These are phyloP conservation scores for Streptopelia turtur DNA, from an alignment of 2,797 vertebrate species.

Conservation along the genomic window DNA sequence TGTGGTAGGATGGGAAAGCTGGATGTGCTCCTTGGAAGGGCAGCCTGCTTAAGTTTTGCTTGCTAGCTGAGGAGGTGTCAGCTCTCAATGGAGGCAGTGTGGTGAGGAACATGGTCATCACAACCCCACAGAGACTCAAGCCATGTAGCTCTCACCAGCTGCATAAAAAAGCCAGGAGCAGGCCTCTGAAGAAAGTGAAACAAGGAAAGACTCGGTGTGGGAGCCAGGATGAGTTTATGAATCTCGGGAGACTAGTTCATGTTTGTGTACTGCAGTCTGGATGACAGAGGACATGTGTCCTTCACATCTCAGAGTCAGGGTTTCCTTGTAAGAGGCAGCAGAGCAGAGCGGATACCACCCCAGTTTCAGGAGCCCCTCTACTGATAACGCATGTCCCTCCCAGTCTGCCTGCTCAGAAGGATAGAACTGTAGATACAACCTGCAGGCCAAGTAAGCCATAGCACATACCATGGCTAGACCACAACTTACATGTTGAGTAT, in stretches of 20 bases:
- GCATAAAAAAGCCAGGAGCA: not conserved
- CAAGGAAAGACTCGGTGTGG: not conserved
- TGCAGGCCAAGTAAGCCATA: not conserved
- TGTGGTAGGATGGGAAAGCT: not conserved
- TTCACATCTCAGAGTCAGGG: not conserved
- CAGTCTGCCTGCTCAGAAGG: not conserved
- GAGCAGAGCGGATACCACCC: not conserved
- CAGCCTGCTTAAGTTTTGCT: not conserved
- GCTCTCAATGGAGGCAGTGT: not conserved
- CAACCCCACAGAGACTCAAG: not conserved
- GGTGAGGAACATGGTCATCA: not conserved
- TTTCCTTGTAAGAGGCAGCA: not conserved
- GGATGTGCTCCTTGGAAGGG: not conserved
- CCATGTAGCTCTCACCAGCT: not conserved
- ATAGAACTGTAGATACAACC: not conserved
- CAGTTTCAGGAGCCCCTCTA: not conserved
- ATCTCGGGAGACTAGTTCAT: not conserved
- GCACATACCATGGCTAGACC: not conserved
- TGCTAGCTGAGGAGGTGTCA: not conserved
- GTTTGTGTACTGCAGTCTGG: not conserved
- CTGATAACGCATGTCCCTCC: not conserved
- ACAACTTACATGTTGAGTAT: not conserved
- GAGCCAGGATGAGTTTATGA: not conserved
- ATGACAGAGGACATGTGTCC: not conserved
- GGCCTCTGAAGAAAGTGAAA: not conserved